Evolutionary conservation across 2,797 vertebrate genomes (phyloP).

Genomic region (Natrix natrix): DNA sequence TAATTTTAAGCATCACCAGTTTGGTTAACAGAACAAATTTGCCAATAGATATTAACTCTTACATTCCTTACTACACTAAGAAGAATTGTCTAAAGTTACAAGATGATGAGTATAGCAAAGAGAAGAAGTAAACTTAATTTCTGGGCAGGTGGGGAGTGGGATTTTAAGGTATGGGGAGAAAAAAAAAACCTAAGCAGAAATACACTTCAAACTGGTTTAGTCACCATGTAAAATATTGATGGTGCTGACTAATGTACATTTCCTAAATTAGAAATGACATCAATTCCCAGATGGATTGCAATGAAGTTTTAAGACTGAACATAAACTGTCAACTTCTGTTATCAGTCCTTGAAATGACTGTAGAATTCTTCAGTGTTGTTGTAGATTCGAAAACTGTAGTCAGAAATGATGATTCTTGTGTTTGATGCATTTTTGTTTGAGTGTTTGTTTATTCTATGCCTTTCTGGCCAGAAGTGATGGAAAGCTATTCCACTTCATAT

Average conservation of each 20-base stretch:
- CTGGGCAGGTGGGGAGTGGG: not conserved
- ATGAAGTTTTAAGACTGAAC: slow-evolving; percentile 50
- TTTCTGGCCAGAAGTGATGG: not conserved
- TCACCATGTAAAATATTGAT: slow-evolving; percentile 55
- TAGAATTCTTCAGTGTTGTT: slow-evolving; percentile 15
- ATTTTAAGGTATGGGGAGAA: slow-evolving; percentile 4
- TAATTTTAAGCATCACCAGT: slow-evolving; percentile 57
- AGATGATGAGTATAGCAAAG: not conserved
- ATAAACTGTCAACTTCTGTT: slow-evolving; percentile 28
- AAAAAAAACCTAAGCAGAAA: not conserved
- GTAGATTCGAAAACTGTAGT: slow-evolving; percentile 20
- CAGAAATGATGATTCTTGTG: not conserved
- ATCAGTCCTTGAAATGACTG: slow-evolving; percentile 39
- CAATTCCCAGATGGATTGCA: slow-evolving; percentile 26
- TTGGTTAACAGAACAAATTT: slow-evolving; percentile 46
- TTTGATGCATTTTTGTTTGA: not conserved
- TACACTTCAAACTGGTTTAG: slow-evolving; percentile 26
- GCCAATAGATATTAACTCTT: slow-evolving; percentile 29
- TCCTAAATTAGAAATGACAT: slow-evolving; percentile 45
- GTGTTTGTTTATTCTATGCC: not conserved
- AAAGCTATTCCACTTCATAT: not conserved
- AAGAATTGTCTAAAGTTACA: slow-evolving; percentile 29
- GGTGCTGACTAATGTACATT: slow-evolving; percentile 27
- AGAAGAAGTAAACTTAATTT: not conserved
- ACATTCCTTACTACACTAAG: slow-evolving; percentile 17